phyloP scores from a whole-genome alignment of 2,888 invertebrate species.

The Bursaphelenchus okinawaensis region DNA sequence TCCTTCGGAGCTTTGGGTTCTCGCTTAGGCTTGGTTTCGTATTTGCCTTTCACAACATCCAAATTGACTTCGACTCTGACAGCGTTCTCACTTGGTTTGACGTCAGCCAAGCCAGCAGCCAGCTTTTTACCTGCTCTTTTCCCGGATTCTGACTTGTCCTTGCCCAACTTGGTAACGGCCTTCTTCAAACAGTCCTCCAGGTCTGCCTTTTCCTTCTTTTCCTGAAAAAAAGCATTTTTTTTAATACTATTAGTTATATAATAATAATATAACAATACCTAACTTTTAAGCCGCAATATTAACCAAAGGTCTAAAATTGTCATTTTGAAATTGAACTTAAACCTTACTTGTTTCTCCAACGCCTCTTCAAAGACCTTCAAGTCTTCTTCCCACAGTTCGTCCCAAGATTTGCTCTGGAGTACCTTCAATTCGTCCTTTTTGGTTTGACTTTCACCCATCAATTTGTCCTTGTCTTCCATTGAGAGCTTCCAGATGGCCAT shows the following conservation, averaged over 20 bases:
- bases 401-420: constrained; percentile 67
- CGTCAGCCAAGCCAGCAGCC: constrained; percentile 7
- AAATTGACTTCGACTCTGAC: constrained; percentile 39
- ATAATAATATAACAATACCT: not conserved
- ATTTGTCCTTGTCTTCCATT: constrained; percentile 56
- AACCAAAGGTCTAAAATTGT: too few relatives aligned
- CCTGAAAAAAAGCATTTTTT: constrained; percentile 8
- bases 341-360: constrained; percentile 39
- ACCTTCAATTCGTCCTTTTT: constrained; percentile 59
- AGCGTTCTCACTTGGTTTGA: constrained; percentile 25
- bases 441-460: constrained; percentile 42
- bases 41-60: constrained; percentile 42
- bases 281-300: not conserved
- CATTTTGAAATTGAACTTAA: not conserved
- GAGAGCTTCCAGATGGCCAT: constrained; percentile 65
- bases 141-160: constrained; percentile 21
- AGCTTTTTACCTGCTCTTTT: not conserved
- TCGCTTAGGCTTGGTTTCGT: constrained; percentile 34
- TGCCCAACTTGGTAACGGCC: constrained; percentile 39
- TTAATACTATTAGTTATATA: not conserved
- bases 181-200: constrained; percentile 62
- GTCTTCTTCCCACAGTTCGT: constrained; percentile 81
- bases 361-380: constrained; percentile 64
- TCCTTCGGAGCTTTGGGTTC: constrained; percentile 11
- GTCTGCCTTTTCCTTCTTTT: constrained; percentile 15